A percentile compares a stretch with the other conserved stretches of the same genome.
Evolutionary conservation across 1,140 invertebrate genomes (phyloP).

Genomic region (Caerostris darwini): DNA sequence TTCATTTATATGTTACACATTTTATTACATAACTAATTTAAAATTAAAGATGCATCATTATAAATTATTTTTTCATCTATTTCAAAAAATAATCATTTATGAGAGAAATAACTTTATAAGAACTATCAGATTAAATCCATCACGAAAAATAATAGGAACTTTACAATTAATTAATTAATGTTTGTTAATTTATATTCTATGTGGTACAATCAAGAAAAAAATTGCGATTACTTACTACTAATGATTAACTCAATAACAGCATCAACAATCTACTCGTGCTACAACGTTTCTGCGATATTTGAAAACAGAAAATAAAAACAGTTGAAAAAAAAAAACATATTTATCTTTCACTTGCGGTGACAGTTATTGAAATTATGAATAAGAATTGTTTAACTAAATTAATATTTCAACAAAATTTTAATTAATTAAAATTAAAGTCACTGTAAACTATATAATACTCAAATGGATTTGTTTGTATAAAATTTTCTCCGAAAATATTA

Average conservation of each 20-base stretch:
- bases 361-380: background rate
- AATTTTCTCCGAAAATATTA: background rate
- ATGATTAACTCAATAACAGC: background rate
- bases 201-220: background rate
- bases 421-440: background rate
- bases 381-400: background rate
- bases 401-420: background rate
- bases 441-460: background rate
- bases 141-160: too few species aligned
- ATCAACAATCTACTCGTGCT: background rate
- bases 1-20: too few species aligned
- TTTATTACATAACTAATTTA: too few species aligned
- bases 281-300: background rate
- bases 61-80: too few species aligned
- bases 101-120: too few species aligned
- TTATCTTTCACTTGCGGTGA: background rate
- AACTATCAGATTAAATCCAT: too few species aligned
- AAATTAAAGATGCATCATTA: too few species aligned
- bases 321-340: background rate
- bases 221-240: background rate
- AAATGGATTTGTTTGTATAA: background rate
- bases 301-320: slow-evolving; percentile 54
- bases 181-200: background rate
- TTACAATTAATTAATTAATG: too few species aligned
- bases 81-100: too few species aligned